These are phyloP conservation scores for Nothocercus nigrocapillus DNA, from an alignment of 2,113 vertebrate genomes.

Conservation along the genomic window DNA sequence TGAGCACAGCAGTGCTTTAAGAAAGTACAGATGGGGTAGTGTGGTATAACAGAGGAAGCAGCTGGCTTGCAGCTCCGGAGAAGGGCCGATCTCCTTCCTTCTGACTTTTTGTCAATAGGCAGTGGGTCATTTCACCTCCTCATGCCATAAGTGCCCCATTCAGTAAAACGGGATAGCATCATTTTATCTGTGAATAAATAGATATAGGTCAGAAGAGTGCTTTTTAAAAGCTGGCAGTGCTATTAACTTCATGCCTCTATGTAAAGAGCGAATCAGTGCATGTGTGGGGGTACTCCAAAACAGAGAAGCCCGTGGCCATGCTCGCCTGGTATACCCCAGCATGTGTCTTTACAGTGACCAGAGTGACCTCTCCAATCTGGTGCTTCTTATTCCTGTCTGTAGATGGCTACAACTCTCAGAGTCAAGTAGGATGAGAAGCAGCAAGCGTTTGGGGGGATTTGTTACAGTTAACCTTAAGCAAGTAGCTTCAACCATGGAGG, in stretches of 20 bases:
- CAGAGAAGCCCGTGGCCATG: neutral
- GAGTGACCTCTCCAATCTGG: neutral
- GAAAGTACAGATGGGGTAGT: neutral
- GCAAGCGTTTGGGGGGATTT: neutral
- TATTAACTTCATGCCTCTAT: neutral
- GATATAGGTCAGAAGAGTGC: neutral
- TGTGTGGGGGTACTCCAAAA: neutral
- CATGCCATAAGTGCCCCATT: neutral
- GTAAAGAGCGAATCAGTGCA: neutral
- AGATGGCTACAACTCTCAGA: neutral
- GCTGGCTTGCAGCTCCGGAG: neutral
- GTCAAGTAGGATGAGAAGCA: neutral
- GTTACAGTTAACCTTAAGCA: neutral
- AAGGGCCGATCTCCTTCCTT: neutral
- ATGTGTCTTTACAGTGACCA: neutral
- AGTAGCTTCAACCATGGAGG: neutral
- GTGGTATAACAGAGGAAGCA: neutral
- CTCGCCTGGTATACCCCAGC: neutral
- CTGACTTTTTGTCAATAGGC: neutral
- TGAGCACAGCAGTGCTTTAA: fast-evolving
- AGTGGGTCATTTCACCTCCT: neutral
- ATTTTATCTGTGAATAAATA: neutral
- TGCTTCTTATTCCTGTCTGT: neutral
- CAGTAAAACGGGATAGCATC: neutral
- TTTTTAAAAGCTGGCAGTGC: neutral